These are phyloP conservation scores for Frankliniella intonsa DNA, from an alignment of 2,888 invertebrate species.

Conservation along the genomic window DNA sequence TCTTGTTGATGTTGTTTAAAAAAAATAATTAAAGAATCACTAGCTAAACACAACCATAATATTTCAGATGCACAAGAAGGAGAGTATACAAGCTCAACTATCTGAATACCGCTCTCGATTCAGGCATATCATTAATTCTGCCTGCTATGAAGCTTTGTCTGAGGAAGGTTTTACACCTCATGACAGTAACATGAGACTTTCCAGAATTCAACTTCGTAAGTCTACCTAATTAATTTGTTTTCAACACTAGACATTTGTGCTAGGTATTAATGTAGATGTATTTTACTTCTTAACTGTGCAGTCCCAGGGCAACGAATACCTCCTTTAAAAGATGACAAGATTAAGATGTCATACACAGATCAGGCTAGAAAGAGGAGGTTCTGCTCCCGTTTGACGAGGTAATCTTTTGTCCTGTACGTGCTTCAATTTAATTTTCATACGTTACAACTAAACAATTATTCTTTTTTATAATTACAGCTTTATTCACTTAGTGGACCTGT, in stretches of 20 bases:
- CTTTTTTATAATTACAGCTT: constrained; percentile 51
- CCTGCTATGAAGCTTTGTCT: constrained; percentile 70
- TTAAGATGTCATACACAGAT: constrained; percentile 76
- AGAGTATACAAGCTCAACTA: constrained; percentile 46
- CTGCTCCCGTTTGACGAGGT: constrained; percentile 75
- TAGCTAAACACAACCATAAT: background rate
- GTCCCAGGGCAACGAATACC: constrained; percentile 41
- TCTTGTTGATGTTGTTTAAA: constrained; percentile 25
- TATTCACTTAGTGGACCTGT: constrained; percentile 65
- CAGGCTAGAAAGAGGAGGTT: constrained; percentile 78
- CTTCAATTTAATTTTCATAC: constrained; percentile 33
- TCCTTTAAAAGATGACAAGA: constrained; percentile 44
- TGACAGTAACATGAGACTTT: constrained; percentile 52
- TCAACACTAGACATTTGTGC: too few species aligned
- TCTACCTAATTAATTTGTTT: background rate
- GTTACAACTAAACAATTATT: constrained; percentile 35
- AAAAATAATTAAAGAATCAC: constrained; percentile 23
- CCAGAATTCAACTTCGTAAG: constrained; percentile 44
- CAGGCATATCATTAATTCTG: constrained; percentile 58
- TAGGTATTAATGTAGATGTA: constrained; percentile 35
- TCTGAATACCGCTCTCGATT: constrained; percentile 51
- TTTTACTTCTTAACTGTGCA: constrained; percentile 27
- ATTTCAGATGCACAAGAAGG: constrained; percentile 51
- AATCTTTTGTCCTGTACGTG: constrained; percentile 38
- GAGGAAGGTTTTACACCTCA: constrained; percentile 74